These are phyloP conservation scores for Cinclus cinclus DNA, from an alignment of 2,113 vertebrate genomes.

Conservation along the genomic window DNA sequence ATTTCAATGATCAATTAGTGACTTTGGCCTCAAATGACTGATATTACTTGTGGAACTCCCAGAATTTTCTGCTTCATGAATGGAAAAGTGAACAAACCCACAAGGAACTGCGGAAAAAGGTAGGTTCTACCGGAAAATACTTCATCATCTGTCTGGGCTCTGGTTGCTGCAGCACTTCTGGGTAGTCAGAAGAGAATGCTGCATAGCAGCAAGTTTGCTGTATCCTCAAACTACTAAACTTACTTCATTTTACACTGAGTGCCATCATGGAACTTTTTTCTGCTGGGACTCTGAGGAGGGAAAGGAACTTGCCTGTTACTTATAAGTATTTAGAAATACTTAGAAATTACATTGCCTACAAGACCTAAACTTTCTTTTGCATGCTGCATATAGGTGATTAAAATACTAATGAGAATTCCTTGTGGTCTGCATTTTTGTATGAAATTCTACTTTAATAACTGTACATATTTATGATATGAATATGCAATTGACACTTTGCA, in stretches of 20 bases:
- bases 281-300: not conserved
- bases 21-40: not conserved
- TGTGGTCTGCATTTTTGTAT: not conserved
- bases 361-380: not conserved
- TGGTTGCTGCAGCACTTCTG: not conserved
- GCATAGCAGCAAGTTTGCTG: not conserved
- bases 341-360: not conserved
- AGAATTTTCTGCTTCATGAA: not conserved
- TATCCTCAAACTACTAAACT: not conserved
- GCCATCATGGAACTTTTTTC: not conserved
- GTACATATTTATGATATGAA: not conserved
- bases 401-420: not conserved
- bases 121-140: not conserved
- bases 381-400: not conserved
- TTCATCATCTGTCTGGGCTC: not conserved
- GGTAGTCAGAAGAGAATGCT: not conserved
- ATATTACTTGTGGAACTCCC: not conserved
- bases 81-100: not conserved
- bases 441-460: not conserved
- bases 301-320: not conserved
- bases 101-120: not conserved
- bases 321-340: not conserved
- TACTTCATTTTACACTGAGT: not conserved
- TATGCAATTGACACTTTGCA: not conserved
- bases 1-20: not conserved